phyloP scores from a whole-genome alignment of 1,140 invertebrate species.

The Platyscapa corneri region DNA sequence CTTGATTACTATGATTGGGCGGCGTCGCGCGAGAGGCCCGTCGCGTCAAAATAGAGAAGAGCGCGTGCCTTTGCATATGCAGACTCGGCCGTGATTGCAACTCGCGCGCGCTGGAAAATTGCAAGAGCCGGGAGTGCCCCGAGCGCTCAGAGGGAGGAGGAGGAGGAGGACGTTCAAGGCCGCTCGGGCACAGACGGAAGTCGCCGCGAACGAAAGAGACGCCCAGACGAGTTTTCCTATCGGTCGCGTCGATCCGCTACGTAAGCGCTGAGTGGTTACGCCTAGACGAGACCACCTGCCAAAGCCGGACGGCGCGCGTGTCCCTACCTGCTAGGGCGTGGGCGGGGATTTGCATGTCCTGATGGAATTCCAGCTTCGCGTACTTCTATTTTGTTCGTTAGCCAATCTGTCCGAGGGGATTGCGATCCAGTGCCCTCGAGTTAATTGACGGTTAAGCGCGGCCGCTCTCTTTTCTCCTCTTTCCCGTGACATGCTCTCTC shows the following conservation, averaged over 20 bases:
- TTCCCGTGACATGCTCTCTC: background rate
- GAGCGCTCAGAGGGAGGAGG: background rate
- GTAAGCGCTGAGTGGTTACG: slow-evolving; percentile 3
- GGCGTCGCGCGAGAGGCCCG: background rate
- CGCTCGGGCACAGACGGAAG: slow-evolving; percentile 32
- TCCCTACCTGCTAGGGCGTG: background rate
- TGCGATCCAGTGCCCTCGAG: background rate
- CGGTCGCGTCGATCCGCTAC: background rate
- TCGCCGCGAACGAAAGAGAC: background rate
- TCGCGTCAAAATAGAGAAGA: slow-evolving; percentile 12
- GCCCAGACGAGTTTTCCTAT: slow-evolving; percentile 47
- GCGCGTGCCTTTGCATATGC: background rate
- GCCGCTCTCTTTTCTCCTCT: background rate
- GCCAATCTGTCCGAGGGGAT: background rate
- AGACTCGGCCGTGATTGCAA: background rate
- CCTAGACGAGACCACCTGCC: slow-evolving; percentile 36
- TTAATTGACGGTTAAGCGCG: slow-evolving; percentile 9
- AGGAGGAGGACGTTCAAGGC: slow-evolving; percentile 51
- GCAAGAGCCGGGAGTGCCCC: slow-evolving; percentile 3
- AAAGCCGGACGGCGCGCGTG: background rate
- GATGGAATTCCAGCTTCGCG: background rate
- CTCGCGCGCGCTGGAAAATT: background rate
- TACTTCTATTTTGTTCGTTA: background rate
- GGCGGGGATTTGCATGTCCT: slow-evolving; percentile 5
- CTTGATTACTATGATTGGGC: slow-evolving; percentile 29